phyloP scores from a whole-genome alignment of 2,888 invertebrate species.

The Ectropis crepuscularia region DNA sequence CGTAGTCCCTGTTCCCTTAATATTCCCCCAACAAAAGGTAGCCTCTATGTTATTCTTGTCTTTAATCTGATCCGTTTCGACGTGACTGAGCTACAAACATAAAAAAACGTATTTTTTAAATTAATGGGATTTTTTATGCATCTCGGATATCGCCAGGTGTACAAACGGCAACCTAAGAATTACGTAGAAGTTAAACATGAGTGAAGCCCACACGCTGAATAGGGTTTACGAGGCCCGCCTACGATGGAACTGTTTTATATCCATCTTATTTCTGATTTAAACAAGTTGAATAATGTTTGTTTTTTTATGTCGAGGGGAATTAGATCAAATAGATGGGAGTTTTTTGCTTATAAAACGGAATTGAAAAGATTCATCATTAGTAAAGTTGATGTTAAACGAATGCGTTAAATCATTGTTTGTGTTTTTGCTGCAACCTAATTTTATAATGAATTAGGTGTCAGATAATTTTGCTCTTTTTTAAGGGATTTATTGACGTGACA shows the following conservation, averaged over 20 bases:
- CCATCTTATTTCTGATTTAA: conserved; percentile 16
- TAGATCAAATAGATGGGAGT: conserved; percentile 6
- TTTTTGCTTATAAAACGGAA: neutral
- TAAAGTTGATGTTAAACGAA: neutral
- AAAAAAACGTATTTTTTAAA: no score
- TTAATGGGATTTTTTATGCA: neutral
- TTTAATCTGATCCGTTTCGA: no score
- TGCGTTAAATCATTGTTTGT: no score
- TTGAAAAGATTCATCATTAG: neutral
- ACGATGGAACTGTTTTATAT: conserved; percentile 18
- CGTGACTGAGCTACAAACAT: no score
- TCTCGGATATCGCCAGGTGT: neutral
- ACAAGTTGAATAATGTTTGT: conserved; percentile 7
- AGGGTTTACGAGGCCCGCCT: conserved; percentile 21
- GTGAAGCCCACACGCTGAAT: conserved; percentile 26
- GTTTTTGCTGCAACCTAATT: no score
- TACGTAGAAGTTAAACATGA: conserved; percentile 13
- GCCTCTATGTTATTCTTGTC: no score
- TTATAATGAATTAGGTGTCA: no score
- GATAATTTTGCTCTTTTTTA: no score
- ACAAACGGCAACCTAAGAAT: conserved; percentile 1
- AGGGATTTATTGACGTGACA: no score
- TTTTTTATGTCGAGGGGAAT: conserved; percentile 5
- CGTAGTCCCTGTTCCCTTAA: no score
- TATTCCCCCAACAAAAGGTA: no score